These are phyloP conservation scores for Colistium nudipinnis DNA, from an alignment of 2,113 vertebrate genomes.

Conservation along the genomic window DNA sequence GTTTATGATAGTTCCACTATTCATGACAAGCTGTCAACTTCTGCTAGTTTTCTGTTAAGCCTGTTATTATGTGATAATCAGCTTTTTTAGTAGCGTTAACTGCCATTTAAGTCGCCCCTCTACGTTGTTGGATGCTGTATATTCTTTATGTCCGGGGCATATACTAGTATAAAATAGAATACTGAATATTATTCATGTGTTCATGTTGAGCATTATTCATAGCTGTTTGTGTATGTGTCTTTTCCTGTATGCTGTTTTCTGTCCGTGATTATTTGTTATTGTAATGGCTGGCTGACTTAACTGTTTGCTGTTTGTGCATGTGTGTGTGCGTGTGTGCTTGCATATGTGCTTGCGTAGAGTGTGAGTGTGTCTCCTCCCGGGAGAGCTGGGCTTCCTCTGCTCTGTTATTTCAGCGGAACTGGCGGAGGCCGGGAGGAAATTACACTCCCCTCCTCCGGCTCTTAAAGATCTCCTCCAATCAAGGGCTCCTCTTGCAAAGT, in stretches of 20 bases:
- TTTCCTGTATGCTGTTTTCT: slow-evolving; percentile 62
- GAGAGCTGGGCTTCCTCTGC: slow-evolving; percentile 84
- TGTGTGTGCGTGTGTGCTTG: slow-evolving; percentile 47
- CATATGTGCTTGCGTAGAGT: slow-evolving; percentile 51
- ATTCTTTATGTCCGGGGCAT: neutral
- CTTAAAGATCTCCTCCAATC: slow-evolving; percentile 84
- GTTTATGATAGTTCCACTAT: slow-evolving; percentile 3
- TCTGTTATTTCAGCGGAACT: slow-evolving; percentile 87
- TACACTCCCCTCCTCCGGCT: slow-evolving; percentile 85
- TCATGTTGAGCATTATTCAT: slow-evolving; percentile 2
- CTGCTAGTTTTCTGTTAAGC: slow-evolving; percentile 7
- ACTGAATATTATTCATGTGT: neutral
- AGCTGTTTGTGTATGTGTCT: slow-evolving; percentile 37
- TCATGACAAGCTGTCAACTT: slow-evolving; percentile 11
- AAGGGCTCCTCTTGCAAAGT: slow-evolving; percentile 72
- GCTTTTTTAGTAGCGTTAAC: slow-evolving; percentile 1
- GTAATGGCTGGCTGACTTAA: slow-evolving; percentile 31
- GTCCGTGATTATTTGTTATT: slow-evolving; percentile 60
- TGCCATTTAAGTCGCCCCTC: neutral
- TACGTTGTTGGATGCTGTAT: slow-evolving; percentile 6
- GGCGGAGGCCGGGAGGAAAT: slow-evolving; percentile 85
- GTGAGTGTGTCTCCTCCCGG: slow-evolving; percentile 75
- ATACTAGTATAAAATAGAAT: neutral
- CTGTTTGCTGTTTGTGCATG: slow-evolving; percentile 24
- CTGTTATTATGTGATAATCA: slow-evolving; percentile 31